phyloP scores from a whole-genome alignment of 2,113 vertebrate genomes.

The Hippocampus zosterae region DNA sequence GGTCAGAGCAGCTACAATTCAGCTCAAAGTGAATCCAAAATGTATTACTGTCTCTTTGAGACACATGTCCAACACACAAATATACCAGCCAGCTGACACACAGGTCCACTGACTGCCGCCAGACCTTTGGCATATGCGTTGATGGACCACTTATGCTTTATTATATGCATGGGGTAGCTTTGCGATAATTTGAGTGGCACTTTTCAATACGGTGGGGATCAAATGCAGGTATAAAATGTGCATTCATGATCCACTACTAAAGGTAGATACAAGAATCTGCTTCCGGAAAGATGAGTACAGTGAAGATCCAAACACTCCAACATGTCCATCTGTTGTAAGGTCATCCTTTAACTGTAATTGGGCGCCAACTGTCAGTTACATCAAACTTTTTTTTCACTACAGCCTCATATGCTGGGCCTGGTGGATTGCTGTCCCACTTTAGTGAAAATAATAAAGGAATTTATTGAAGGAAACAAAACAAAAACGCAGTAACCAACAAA shows the following conservation, averaged over 20 bases:
- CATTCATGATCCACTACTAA: not conserved
- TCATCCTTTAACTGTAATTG: too few species aligned
- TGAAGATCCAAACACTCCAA: too few species aligned
- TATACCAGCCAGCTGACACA: not conserved
- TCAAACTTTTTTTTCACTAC: too few species aligned
- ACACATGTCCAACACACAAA: constrained; percentile 9
- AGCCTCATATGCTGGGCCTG: too few species aligned
- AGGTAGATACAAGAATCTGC: not conserved
- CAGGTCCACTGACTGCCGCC: not conserved
- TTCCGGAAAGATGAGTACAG: not conserved
- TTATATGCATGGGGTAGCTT: not conserved
- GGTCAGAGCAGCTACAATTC: constrained; percentile 58
- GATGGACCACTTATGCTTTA: not conserved
- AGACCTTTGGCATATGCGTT: not conserved
- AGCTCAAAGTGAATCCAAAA: constrained; percentile 53
- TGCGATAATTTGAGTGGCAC: not conserved
- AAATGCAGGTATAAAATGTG: not conserved
- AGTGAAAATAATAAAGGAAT: too few species aligned
- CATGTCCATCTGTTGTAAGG: too few species aligned
- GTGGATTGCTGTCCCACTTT: too few species aligned
- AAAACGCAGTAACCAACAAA: too few species aligned
- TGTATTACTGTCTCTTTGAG: constrained; percentile 23
- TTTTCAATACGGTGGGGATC: not conserved
- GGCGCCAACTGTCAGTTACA: too few species aligned
- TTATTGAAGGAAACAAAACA: too few species aligned